Evolutionary conservation across 2,888 invertebrate species (phyloP).

Genomic region (Empis stercorea): DNA sequence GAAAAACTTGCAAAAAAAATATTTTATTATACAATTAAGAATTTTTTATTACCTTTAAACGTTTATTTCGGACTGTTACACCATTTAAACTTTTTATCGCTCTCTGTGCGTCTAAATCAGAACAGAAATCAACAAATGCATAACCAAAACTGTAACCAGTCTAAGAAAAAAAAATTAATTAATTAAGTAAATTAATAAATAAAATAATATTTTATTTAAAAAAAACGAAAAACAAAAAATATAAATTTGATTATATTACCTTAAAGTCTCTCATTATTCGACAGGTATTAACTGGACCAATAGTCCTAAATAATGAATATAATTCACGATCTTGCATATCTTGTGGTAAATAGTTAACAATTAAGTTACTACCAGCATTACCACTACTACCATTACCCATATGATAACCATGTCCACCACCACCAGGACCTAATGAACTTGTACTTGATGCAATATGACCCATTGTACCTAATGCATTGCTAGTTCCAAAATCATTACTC

Average conservation of each 20-base stretch:
- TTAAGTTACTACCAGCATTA: constrained; percentile 61
- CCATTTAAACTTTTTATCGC: constrained; percentile 84
- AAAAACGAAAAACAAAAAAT: constrained; percentile 11
- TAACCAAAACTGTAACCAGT: constrained; percentile 95
- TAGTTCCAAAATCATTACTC: constrained; percentile 1
- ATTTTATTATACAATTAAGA: too few species aligned
- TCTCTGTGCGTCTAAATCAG: constrained; percentile 70
- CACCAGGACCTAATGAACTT: constrained; percentile 24
- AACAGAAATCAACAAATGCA: constrained; percentile 85
- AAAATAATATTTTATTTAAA: constrained; percentile 1
- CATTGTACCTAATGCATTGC: constrained; percentile 24
- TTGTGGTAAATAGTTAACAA: constrained; percentile 92
- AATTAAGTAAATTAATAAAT: background rate
- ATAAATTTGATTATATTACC: too few species aligned
- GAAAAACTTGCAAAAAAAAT: too few species aligned
- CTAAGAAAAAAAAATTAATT: constrained; percentile 36
- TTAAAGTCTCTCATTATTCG: constrained; percentile 85
- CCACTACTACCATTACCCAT: constrained; percentile 18
- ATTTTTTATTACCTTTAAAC: constrained; percentile 77
- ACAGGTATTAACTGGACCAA: constrained; percentile 81
- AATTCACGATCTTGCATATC: constrained; percentile 85
- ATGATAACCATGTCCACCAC: constrained; percentile 23
- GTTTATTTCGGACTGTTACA: constrained; percentile 77
- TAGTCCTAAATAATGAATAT: constrained; percentile 73
- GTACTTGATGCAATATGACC: constrained; percentile 28